phyloP scores from a whole-genome alignment of 2,888 invertebrate species.

The Baronia brevicornis region DNA sequence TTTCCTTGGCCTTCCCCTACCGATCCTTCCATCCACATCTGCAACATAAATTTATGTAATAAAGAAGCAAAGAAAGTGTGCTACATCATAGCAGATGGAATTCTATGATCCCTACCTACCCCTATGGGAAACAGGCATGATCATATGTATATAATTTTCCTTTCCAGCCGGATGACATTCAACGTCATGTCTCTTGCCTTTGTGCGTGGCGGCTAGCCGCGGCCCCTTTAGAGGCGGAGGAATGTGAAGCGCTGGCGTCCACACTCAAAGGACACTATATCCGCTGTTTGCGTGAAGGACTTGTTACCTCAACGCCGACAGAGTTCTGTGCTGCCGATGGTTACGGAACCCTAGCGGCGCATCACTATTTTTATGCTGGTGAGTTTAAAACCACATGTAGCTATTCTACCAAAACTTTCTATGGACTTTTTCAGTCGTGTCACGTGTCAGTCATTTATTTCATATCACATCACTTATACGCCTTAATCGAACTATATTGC shows the following conservation, averaged over 20 bases:
- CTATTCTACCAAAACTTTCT: no score
- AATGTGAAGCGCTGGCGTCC: constrained; percentile 68
- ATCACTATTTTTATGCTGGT: constrained; percentile 77
- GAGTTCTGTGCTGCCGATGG: constrained; percentile 86
- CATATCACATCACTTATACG: no score
- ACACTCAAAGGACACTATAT: constrained; percentile 80
- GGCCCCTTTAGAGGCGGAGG: constrained; percentile 47
- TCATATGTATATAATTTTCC: not conserved
- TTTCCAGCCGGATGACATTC: constrained; percentile 82
- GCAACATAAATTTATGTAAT: not conserved
- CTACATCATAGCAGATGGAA: no score
- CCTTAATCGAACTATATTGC: no score
- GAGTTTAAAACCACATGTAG: constrained; percentile 6
- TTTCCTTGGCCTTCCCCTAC: no score
- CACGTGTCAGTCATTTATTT: no score
- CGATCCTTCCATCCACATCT: not conserved
- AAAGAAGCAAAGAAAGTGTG: no score
- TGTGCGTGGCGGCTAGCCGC: constrained; percentile 85
- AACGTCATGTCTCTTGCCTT: constrained; percentile 86
- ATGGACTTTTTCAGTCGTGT: no score
- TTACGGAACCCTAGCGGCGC: constrained; percentile 86
- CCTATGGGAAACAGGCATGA: no score
- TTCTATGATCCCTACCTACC: no score
- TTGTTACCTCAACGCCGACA: constrained; percentile 72
- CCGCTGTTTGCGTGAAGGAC: constrained; percentile 68